phyloP scores from a whole-genome alignment of 2,888 invertebrate genomes.

The Meiosimyza platycephala region DNA sequence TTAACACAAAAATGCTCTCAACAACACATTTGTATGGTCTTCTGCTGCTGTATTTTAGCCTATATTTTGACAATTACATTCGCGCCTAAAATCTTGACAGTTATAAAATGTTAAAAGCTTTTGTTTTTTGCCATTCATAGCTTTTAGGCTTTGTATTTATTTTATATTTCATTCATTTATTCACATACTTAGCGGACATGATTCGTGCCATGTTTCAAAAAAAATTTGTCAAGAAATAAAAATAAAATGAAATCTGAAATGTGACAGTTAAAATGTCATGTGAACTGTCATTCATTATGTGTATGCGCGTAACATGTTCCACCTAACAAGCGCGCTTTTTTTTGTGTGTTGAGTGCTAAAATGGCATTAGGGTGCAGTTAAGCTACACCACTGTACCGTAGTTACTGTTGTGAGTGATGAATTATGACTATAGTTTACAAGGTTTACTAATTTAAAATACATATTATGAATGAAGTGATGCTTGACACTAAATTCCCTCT shows the following conservation, averaged over 20 bases:
- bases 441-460: too few relatives aligned
- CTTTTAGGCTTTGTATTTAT: background rate
- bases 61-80: conserved; percentile 11
- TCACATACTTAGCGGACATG: conserved; percentile 24
- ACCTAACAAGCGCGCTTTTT: background rate
- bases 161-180: background rate
- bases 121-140: background rate
- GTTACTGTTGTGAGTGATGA: background rate
- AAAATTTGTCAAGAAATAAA: conserved; percentile 21
- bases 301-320: conserved; percentile 1
- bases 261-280: conserved; percentile 16
- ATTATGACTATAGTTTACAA: background rate
- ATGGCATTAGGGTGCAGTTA: background rate
- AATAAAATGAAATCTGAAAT: conserved; percentile 27
- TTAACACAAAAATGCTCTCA: conserved; percentile 23
- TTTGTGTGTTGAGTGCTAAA: background rate
- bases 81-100: conserved; percentile 15
- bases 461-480: too few relatives aligned
- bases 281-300: conserved; percentile 4
- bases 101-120: conserved; percentile 28
- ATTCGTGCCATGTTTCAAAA: conserved; percentile 1
- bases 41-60: too few relatives aligned
- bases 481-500: too few relatives aligned
- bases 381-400: background rate
- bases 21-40: background rate